Evolutionary conservation across 2,113 vertebrate genomes (phyloP).

Genomic region (Cheilinus undulatus): DNA sequence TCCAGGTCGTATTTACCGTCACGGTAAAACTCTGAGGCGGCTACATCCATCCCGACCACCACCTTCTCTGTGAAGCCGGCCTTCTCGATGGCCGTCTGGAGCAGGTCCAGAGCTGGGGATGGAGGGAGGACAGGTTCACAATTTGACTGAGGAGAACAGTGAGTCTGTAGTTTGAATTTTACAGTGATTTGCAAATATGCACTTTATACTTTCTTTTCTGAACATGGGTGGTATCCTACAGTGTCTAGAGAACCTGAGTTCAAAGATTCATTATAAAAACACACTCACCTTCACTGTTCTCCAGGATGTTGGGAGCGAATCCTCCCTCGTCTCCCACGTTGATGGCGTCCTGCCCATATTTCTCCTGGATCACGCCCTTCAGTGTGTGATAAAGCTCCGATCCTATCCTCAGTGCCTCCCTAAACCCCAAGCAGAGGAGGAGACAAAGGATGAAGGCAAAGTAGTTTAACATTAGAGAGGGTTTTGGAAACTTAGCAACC

Average conservation of each 20-base stretch:
- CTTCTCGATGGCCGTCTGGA: constrained; percentile 95
- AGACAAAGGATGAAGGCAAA: too few relatives aligned
- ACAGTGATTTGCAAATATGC: too few relatives aligned
- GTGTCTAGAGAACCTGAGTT: not conserved
- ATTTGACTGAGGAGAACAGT: too few relatives aligned
- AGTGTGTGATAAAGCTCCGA: constrained; percentile 96
- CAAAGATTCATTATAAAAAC: not conserved
- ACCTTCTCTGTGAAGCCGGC: constrained; percentile 95
- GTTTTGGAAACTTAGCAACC: too few relatives aligned
- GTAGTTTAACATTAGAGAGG: not conserved
- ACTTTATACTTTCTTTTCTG: too few relatives aligned
- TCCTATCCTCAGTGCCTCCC: constrained; percentile 94
- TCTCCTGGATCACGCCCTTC: constrained; percentile 95
- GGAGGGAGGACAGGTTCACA: too few relatives aligned
- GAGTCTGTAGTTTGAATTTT: too few relatives aligned
- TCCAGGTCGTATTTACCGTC: constrained; percentile 96
- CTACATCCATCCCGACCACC: constrained; percentile 96
- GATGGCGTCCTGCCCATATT: constrained; percentile 94
- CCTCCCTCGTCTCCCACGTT: constrained; percentile 96
- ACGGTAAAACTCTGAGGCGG: constrained; percentile 94
- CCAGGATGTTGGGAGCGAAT: constrained; percentile 95
- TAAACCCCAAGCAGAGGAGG: constrained; percentile 31
- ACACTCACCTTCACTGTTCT: constrained; percentile 92
- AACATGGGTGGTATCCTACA: too few relatives aligned
- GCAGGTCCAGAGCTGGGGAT: constrained; percentile 90